Evolutionary conservation across 2,113 vertebrate genomes (phyloP), one percentile per base, ranked within the genome.

Genomic region (Nerophis ophidion): DNA sequence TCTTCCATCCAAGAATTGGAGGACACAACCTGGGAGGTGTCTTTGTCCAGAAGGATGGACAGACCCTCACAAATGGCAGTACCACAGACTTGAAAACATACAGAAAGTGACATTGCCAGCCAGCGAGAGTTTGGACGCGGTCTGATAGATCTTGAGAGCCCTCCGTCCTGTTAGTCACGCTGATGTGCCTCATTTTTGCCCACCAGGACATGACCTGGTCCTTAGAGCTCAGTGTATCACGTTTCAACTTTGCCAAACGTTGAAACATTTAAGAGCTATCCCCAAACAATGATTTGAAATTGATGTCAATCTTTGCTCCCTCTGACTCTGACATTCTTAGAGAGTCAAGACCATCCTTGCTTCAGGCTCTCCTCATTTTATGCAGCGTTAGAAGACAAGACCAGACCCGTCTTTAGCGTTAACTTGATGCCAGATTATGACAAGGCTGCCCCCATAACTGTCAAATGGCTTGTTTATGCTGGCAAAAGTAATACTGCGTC

Each of bases 1-100:
- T 70, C 71, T 59, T 79, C 66, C 63, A 68, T 71, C 72, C 58
- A 50, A 36, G 60, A 56, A 53, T 35, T 36, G 55, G 63, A 64
- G 57, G 57, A 65, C 16, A 33, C 73, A 64, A 74, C 76, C 78
- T 79, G 55, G 61, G 50, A 79, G 73, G 80, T 77, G 75, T 77
- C 69, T 75, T 72, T 51, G 67, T 78, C 72, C 63, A 70, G 48
- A 69, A 68, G 38, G 72, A 76, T 63, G 68, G 78, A 74, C 58
- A 66, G 55, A 75, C 61, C 48, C 19, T 11, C 60, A 71, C 44
- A 74, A 70, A 65, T 50, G 68, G 65, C 68, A 48, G 62, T 66
- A 59, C 40, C 19, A 26, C n/a, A 57, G 60, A 69, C 65, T 58
- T 81, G 61, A 61, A 75, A 80, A 80, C 71, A 76, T 60, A 83